Evolutionary conservation across 2,888 invertebrate species (phyloP), one percentile per base, ranked within the genome.

Genomic region (Andrena marginata): DNA sequence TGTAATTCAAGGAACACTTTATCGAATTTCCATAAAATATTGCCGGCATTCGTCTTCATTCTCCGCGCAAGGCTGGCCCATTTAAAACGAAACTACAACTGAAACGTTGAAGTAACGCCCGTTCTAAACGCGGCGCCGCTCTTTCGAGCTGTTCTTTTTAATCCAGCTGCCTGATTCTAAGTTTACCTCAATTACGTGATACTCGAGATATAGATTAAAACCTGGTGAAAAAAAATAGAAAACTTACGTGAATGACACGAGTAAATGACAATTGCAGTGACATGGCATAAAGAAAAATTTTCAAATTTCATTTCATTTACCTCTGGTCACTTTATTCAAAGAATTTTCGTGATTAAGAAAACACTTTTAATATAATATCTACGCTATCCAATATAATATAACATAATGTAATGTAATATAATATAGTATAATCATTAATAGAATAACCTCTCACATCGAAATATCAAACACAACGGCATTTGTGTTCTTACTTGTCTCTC

Each of bases 11-110:
- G 62, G 65, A 80, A 68, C 56, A 56, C 64, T 80, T 67, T 77
- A 80, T 77, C 77, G 77, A 77, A 80, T 72, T 72, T 70, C 70
- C 71, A 71, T 72, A 80, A 77, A 67, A 72, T 80, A 80, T 80
- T 51, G 31, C 56, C 51, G 60, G 42, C 64, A 80, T 80, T 65
- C 70, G 70, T 76, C 80, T 76, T 71, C 80, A 76, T 80, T 80
- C 65, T 62, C 65, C 51, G 56, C 56, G 56, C 69, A 26, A 35
- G 1, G 13, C 20, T 10, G 6, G 31, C 23, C 35, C 42, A 29
- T 64, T 74, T 68, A 63, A 77, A 60, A 60, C 33, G 49, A 31
- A 20, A 63, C 33, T 42, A 16, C 29, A 60, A 10, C 20, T 23
- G 31, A 49, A 77, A 59, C 48, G 16, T 63, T 56, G 62, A 63